Conservation (phyloP, 2,797 vertebrate species). For the Pelodytes ibericus region DNA sequence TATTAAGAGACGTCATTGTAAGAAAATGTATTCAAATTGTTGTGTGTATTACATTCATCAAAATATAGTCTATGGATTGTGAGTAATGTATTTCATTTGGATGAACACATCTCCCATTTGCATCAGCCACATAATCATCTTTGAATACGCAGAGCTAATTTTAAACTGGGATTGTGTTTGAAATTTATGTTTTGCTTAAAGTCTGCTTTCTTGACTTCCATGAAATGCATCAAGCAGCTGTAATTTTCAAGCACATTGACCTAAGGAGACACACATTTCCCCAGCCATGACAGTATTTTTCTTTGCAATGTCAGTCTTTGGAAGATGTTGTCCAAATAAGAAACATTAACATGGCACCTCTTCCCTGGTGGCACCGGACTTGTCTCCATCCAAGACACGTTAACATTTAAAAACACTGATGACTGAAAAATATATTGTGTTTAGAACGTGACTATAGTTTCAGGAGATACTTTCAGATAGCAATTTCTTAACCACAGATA, state of each 20-base stretch:
- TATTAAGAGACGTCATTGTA: neutral
- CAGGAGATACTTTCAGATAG: neutral
- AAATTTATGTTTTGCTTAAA: constrained; percentile 25
- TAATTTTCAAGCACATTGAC: constrained; percentile 18
- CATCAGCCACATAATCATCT: constrained; percentile 15
- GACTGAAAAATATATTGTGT: constrained; percentile 11
- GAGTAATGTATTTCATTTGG: constrained; percentile 35
- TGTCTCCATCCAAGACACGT: constrained; percentile 7
- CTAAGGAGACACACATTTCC: constrained; percentile 31
- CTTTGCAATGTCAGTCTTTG: constrained; percentile 42
- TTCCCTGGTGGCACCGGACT: constrained; percentile 39
- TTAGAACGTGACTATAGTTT: neutral
- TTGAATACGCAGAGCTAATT: constrained; percentile 30
- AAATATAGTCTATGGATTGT: constrained; percentile 20
- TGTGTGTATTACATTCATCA: constrained; percentile 33
- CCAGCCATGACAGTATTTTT: constrained; percentile 27
- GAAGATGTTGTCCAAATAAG: constrained; percentile 28
- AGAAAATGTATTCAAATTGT: constrained; percentile 21
- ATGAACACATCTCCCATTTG: constrained; percentile 17
- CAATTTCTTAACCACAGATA: neutral
- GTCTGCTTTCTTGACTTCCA: neutral
- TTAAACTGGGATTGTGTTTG: constrained; percentile 9
- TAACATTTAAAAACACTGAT: constrained; percentile 1
- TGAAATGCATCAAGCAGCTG: neutral
- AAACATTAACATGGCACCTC: constrained; percentile 13